phyloP scores from a whole-genome alignment of 2,113 vertebrate genomes.

The Eudyptes chrysolophus region DNA sequence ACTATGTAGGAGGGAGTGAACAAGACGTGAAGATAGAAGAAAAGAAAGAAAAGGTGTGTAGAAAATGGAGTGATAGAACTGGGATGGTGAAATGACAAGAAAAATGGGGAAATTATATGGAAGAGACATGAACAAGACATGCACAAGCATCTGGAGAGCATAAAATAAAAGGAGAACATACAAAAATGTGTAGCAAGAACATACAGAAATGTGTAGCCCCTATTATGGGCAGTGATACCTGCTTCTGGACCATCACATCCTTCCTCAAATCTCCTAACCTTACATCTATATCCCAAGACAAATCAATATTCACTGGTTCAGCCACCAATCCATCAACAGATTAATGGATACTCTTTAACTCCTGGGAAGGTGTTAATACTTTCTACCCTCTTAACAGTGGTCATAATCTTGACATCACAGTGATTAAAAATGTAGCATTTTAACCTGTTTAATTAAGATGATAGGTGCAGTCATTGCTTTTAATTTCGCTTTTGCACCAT shows the following conservation, averaged over 20 bases:
- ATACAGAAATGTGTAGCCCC: not conserved
- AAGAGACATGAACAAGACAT: not conserved
- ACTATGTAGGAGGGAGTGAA: not conserved
- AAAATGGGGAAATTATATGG: not conserved
- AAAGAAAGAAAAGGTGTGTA: not conserved
- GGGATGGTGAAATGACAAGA: not conserved
- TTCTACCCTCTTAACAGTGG: conserved; percentile 14
- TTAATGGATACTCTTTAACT: conserved; percentile 3
- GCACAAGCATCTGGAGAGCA: not conserved
- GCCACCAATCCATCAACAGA: not conserved
- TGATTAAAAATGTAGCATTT: conserved; percentile 31
- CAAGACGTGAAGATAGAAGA: not conserved
- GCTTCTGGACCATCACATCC: not conserved
- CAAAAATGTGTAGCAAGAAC: not conserved
- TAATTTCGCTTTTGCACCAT: conserved; percentile 38
- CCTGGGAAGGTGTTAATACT: conserved; percentile 33
- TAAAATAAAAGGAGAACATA: not conserved
- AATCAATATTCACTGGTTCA: not conserved
- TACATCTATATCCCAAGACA: not conserved
- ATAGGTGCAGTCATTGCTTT: conserved; percentile 38
- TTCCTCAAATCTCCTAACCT: not conserved
- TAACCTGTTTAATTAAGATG: conserved; percentile 30
- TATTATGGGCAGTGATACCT: not conserved
- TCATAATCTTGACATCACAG: not conserved
- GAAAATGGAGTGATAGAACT: not conserved